Evolutionary conservation across 2,888 invertebrate genomes (phyloP), one percentile per base, ranked within the genome.

Genomic region (Gisinianus flammeolus): DNA sequence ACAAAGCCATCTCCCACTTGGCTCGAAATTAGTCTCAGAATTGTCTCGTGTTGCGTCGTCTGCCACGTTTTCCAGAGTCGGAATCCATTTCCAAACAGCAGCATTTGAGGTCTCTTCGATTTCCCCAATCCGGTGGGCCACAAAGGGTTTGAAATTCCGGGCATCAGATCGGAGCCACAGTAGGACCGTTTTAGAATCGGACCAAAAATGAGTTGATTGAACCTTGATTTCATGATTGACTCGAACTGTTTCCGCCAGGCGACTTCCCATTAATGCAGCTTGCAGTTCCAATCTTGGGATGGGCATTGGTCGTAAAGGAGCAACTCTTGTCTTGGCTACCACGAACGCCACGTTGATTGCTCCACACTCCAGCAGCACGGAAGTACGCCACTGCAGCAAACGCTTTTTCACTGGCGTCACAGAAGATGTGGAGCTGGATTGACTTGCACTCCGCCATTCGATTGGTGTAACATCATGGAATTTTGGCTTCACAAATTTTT

Each of bases 101-200:
- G 52, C 62, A 2, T 77, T 72, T 0, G 79, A 79, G 0, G 31
- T 1, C n/a, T 83, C 82, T 26, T 73, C 33, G 16, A 84, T 83
- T 33, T 85, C 83, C 16, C 80, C 81, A 24, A 84, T 44, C 12
- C 83, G 66, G 26, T 81, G 71, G 8, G 77, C 76, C 8, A 83
- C 82, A 64, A 81, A 84, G 0, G 66, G 62, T 12, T 80, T 76
- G 52, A 75, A 82, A 12, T 70, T 24, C 1, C 79, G n/a, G 0
- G 80, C 66, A 4, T 79, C 78, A 10, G 76, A 70, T 24, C 76
- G 26, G 0, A 83, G 22, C 82, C 83, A 83, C 19, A 75, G 62
- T 0, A 82, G 68, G 0, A 83, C 80, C 3, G 80, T 82, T 5
- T 54, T 52, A 0, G 80, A 81, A 28, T 83, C 84, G 0, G 70